Conservation (phyloP, 2,113 vertebrate genomes). For the Centrocercus urophasianus region DNA sequence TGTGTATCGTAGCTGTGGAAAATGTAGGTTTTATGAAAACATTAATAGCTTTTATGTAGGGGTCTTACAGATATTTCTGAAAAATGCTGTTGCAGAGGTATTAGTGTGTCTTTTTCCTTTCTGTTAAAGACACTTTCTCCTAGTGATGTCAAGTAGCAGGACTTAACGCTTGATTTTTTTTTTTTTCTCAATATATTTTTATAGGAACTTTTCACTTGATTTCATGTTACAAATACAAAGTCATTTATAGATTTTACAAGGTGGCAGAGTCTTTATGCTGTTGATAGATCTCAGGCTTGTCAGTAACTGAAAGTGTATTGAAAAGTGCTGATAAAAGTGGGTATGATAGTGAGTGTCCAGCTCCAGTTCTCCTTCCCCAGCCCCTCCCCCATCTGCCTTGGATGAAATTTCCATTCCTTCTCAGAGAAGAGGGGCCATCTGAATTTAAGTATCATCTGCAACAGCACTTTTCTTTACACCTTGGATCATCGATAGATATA, state of each 20-base stretch:
- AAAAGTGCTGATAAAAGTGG: neutral
- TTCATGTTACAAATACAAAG: neutral
- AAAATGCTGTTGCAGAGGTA: neutral
- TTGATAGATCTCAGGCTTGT: neutral
- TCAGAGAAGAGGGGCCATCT: neutral
- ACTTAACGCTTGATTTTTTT: neutral
- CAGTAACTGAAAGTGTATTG: neutral
- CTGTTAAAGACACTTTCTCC: neutral
- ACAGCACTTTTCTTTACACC: neutral
- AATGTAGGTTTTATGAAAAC: accelerated
- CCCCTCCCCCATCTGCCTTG: accelerated
- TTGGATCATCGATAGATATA: neutral
- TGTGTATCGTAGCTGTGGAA: accelerated
- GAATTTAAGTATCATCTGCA: neutral
- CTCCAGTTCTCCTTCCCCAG: accelerated
- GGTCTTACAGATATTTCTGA: neutral
- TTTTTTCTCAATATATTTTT: neutral
- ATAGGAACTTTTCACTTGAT: neutral
- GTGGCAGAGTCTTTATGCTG: neutral
- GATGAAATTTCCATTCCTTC: neutral
- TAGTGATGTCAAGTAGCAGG: neutral
- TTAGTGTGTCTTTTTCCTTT: accelerated
- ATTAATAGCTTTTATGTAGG: accelerated
- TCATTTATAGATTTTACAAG: neutral
- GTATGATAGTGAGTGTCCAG: neutral